A percentile compares a stretch with the other conserved stretches of the same genome.
Conservation (phyloP, 2,113 vertebrate genomes). For the Pteropus alecto region DNA sequence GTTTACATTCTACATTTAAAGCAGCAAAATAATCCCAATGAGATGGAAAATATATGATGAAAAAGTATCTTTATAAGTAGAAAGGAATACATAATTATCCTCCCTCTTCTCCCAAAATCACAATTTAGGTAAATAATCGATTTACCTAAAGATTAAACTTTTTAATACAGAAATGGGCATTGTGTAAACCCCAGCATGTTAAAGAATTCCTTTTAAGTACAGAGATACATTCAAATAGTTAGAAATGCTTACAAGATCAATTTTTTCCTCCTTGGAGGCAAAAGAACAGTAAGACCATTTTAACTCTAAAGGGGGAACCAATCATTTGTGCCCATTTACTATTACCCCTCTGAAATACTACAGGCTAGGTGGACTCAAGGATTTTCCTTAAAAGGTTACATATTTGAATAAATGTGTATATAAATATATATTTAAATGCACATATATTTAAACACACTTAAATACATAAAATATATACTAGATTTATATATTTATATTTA, state of each 20-base stretch:
- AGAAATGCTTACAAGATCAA: background rate
- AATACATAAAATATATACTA: background rate
- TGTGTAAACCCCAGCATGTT: background rate
- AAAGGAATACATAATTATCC: background rate
- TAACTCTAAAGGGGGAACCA: background rate
- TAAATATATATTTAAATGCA: background rate
- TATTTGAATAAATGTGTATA: background rate
- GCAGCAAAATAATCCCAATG: background rate
- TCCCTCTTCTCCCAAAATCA: background rate
- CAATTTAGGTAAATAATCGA: background rate
- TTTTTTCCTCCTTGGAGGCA: conserved; percentile 3
- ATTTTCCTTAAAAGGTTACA: background rate
- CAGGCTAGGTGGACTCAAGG: background rate
- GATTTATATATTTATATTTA: background rate
- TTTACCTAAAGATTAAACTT: background rate
- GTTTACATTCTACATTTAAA: background rate
- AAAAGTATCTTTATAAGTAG: background rate
- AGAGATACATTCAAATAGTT: background rate
- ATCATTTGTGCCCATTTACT: background rate
- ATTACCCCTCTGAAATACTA: background rate
- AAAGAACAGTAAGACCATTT: background rate
- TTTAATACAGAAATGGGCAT: conserved; percentile 2
- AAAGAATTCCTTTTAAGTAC: background rate
- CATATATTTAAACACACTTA: background rate
- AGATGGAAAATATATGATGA: background rate